Evolutionary conservation across 2,888 invertebrate species (phyloP), one percentile per base, ranked within the genome.

Genomic region (Anoncus sp.): DNA sequence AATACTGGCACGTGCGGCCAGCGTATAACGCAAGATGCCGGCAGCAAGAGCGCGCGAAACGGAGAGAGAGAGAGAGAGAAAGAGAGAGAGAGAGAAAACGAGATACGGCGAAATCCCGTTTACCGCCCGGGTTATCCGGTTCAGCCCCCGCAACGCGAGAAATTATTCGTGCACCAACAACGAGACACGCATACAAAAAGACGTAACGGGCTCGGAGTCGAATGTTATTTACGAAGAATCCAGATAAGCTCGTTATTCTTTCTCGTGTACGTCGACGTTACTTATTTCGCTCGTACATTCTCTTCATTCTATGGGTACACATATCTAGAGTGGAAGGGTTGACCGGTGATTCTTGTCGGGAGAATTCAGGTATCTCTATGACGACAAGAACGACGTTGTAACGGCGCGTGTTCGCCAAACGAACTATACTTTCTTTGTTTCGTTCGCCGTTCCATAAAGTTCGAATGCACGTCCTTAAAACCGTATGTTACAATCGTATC

Each of bases 1-100:
- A 72, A 72, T 77, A 77, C 59, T 47, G 66, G 62, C 76, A 77
- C 76, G 76, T 77, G 76, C 71, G 60, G n/a, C 24, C 18, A 40
- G 40, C 16, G 38, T 72, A 57, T 38, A 35, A 40, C n/a, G n/a
- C 35, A 24, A 43, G 51, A 63, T 55, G 55, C 55, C 31, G 16
- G 43, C 9, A 20, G 55, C 22, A 16, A 53, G 35, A 53, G 24
- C 20, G 63, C 47, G 47, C 5, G n/a, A n/a, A n/a, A n/a, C n/a
- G n/a, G n/a, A 38, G 38, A 60, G 45, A 38, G 38, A 47, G 12
- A 53, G 43, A 47, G 60, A 60, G 43, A 31, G 40, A 66, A 43
- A 47, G 16, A 45, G 31, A 35, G 20, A 24, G 45, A 38, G 5
- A 38, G 10, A 10, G 38, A 38, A 38, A 4, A 12, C 38, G 22